Evolutionary conservation across 2,888 invertebrate species (phyloP).

Genomic region (Clunio marinus): DNA sequence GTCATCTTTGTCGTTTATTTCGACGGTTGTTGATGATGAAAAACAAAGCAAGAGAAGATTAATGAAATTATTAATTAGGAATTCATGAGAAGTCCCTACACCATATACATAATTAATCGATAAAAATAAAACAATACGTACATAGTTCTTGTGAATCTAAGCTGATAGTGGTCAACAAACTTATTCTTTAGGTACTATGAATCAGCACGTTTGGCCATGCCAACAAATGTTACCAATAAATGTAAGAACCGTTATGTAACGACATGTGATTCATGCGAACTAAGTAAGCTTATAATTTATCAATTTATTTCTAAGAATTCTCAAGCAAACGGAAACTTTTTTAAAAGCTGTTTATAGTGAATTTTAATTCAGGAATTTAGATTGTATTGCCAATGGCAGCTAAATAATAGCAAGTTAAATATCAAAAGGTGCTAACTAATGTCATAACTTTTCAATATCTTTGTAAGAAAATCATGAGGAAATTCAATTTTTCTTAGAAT

Average conservation of each 20-base stretch:
- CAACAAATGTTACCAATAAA: not conserved
- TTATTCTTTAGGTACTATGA: not conserved
- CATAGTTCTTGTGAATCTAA: not conserved
- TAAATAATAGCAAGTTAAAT: too few species aligned
- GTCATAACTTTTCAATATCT: too few species aligned
- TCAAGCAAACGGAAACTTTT: not conserved
- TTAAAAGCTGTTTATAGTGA: too few species aligned
- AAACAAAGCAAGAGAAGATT: not conserved
- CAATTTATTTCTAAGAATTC: too few species aligned
- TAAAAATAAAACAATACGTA: not conserved
- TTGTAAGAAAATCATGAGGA: too few species aligned
- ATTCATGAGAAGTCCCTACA: conserved; percentile 34
- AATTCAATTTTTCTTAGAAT: too few species aligned
- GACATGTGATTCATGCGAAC: not conserved
- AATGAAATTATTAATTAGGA: conserved; percentile 36
- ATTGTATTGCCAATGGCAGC: too few species aligned
- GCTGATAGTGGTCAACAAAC: not conserved
- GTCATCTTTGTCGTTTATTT: not conserved
- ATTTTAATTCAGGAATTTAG: too few species aligned
- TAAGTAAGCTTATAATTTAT: too few species aligned
- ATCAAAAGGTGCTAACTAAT: too few species aligned
- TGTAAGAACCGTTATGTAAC: not conserved
- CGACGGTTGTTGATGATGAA: not conserved
- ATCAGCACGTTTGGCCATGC: not conserved
- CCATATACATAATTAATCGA: conserved; percentile 32